A percentile compares a stretch with the other conserved stretches of the same genome.
Conservation (phyloP, 2,888 invertebrate genomes). For the Drepanosiphum platanoidis region DNA sequence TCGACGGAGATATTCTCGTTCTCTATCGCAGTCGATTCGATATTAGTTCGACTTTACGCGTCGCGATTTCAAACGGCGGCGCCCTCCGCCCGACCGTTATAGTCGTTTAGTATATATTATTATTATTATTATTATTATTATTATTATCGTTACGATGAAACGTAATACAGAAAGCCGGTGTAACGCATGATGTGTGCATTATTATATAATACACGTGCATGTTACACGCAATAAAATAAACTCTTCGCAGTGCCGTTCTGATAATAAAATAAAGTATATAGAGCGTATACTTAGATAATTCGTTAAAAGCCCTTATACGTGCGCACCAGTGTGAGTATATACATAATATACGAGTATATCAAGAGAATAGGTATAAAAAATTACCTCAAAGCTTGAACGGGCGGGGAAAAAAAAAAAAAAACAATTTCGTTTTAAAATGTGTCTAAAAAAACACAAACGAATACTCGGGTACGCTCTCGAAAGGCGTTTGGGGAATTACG, state of each 20-base stretch:
- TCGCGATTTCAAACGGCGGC: no score
- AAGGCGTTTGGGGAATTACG: slow-evolving; percentile 11
- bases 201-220: not conserved
- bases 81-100: no score
- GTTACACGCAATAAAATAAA: not conserved
- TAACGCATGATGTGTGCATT: not conserved
- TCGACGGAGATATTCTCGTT: no score
- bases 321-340: no score
- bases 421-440: slow-evolving; percentile 7
- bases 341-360: no score
- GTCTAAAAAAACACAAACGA: not conserved
- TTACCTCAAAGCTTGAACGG: not conserved
- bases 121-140: no score
- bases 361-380: not conserved
- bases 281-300: not conserved
- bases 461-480: not conserved
- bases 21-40: no score
- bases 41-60: no score
- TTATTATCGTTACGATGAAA: no score
- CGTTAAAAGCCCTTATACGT: not conserved
- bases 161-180: no score
- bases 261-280: not conserved
- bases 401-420: slow-evolving; percentile 10
- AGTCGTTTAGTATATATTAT: no score
- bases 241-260: not conserved